These are phyloP conservation scores for Baronia brevicornis DNA, from an alignment of 2,888 invertebrate species.

Conservation along the genomic window DNA sequence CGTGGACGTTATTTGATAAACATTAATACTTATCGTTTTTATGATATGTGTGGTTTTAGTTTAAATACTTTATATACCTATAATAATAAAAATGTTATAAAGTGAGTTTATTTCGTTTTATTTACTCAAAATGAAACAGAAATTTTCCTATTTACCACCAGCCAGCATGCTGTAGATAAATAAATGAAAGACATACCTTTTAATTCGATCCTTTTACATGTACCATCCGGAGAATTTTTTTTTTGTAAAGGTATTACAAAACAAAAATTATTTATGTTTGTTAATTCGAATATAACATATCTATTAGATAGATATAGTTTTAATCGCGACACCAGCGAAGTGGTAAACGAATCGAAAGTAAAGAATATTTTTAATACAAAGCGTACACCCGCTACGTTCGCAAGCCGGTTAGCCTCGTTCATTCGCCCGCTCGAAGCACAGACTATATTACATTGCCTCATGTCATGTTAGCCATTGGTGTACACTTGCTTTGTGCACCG, in stretches of 20 bases:
- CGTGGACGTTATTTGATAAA: no score
- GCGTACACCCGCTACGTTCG: no score
- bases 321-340: conserved; percentile 17
- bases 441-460: conserved; percentile 1
- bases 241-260: not conserved
- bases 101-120: not conserved
- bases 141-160: not conserved
- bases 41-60: no score
- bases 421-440: conserved; percentile 14
- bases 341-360: conserved; percentile 19
- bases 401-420: conserved; percentile 22
- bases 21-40: no score
- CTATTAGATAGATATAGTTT: no score
- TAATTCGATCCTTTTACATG: conserved; percentile 1
- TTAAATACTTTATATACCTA: no score
- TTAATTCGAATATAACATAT: no score
- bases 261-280: not conserved
- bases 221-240: conserved; percentile 6
- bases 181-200: conserved; percentile 3
- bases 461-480: no score
- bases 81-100: no score
- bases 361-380: no score
- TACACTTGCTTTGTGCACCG: no score
- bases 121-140: not conserved
- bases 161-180: conserved; percentile 1